Base-by-base conservation (phyloP, 2,113 vertebrate genomes). In the Odocoileus hemionus region DNA sequence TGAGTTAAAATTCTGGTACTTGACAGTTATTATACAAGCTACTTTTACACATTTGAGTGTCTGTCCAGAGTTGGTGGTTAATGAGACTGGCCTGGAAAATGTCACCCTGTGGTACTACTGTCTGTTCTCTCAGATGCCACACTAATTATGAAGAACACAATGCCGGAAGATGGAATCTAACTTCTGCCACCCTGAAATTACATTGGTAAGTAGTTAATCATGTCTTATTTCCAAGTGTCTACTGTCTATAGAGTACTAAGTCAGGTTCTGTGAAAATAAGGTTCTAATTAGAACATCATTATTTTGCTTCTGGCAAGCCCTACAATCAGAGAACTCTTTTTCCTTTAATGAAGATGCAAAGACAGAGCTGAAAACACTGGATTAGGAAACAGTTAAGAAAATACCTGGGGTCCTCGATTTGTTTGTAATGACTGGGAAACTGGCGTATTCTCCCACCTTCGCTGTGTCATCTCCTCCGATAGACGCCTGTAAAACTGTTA, bases 391-490 rank as follows among this genome's bases (percentile, higher is more conserved):
- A 82, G 64, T 55, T 85, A 52, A 5, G 82, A 95, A 95, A 96
- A 9, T 97, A 99, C 99, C 99, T 99, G 99, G 86, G 99, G 82
- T 86, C 98, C 98, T 94, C 98, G 99, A 85, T 96, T 99, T 94
- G 99, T 97, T 25, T 99, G 98, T 67, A 99, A 98, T 17, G 99
- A 98, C 96, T 99, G 99, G 86, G 99, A 99, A 96, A 98, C 98
- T 15, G 99, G 99, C 25, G 99, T 98, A 83, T 83, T 99, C 98
- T 99, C 99, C 99, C 99, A 99, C 96, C 99, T 99, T 97, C 99
- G 99, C 89, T 99, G 99, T 12, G 99, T 99, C 98, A 99, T 99
- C 98, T 99, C 99, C 98, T 99, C 99, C 28, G 99, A 99, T 85
- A 99, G 98, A 80, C 99, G 99, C 97, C 99, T 99, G 84, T 99